A percentile compares a stretch with the other conserved stretches of the same genome.
phyloP scores from a whole-genome alignment of 2,113 vertebrate genomes.

The Macquaria ambigua region DNA sequence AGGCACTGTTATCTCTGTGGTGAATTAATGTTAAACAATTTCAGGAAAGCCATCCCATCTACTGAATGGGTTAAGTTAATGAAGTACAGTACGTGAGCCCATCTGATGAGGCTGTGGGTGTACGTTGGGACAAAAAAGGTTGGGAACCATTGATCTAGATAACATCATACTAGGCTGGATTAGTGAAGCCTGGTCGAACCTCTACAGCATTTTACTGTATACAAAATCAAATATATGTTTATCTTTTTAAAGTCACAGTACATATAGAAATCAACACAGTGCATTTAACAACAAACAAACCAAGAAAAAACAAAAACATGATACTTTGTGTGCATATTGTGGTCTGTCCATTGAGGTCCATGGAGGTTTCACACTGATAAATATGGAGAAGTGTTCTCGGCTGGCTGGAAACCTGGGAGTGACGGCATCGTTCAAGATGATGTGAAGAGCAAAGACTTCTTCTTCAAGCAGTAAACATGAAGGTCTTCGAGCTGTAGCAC shows the following conservation, averaged over 20 bases:
- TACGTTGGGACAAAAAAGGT: not conserved
- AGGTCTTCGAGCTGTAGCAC: conserved; percentile 56
- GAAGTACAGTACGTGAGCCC: too few relatives aligned
- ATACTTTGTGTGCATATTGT: not conserved
- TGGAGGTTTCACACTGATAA: conserved; percentile 85
- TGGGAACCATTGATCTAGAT: not conserved
- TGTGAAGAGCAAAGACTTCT: too few relatives aligned
- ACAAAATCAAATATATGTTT: not conserved
- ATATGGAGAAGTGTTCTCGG: conserved; percentile 82
- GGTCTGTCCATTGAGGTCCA: too few relatives aligned
- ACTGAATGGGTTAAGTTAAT: not conserved
- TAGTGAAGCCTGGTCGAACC: not conserved
- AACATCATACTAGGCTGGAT: not conserved
- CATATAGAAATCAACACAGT: not conserved
- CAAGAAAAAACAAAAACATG: not conserved
- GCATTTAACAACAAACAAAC: not conserved
- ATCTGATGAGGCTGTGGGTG: not conserved
- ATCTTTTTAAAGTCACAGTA: not conserved
- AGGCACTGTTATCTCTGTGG: too few relatives aligned
- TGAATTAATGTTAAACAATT: not conserved
- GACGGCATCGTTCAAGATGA: too few relatives aligned
- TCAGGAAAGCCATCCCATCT: not conserved
- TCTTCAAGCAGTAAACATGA: not conserved
- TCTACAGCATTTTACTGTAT: not conserved
- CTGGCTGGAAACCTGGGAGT: too few relatives aligned